Conservation (phyloP, 2,797 vertebrate genomes). For the Macropodus opercularis region DNA sequence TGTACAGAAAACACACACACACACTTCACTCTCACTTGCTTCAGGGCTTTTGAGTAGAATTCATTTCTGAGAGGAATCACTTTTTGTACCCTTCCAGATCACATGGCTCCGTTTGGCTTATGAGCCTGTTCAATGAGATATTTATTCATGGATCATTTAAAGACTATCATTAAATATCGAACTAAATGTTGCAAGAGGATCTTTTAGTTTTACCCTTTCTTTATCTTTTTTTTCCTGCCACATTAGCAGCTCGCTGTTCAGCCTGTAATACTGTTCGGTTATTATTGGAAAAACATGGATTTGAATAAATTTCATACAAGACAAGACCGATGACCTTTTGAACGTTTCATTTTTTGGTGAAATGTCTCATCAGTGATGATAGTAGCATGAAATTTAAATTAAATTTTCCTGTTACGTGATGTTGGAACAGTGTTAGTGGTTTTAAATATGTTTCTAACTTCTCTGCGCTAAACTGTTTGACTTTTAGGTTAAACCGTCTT, state of each 20-base stretch:
- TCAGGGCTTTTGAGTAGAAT: conserved; percentile 28
- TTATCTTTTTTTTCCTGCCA: background rate
- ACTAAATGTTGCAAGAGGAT: background rate
- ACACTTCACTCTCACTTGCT: conserved; percentile 36
- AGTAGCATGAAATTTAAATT: too few relatives aligned
- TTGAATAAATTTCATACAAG: background rate
- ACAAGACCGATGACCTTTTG: too few relatives aligned
- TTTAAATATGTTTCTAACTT: too few relatives aligned
- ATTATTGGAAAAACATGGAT: too few relatives aligned
- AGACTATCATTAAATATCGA: conserved; percentile 1
- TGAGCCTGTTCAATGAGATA: conserved; percentile 5
- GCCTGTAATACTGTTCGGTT: too few relatives aligned
- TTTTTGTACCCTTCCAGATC: conserved; percentile 23
- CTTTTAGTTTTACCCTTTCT: background rate
- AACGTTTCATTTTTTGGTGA: too few relatives aligned
- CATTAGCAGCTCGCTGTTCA: too few relatives aligned
- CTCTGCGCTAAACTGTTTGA: too few relatives aligned
- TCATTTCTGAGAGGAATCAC: conserved; percentile 16
- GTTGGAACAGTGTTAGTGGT: too few relatives aligned
- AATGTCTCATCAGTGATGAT: too few relatives aligned
- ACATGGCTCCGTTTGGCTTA: conserved; percentile 4
- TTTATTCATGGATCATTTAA: conserved; percentile 18
- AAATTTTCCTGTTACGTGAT: too few relatives aligned
- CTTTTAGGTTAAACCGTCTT: conserved; percentile 22
- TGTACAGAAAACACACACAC: conserved; percentile 46